Conservation (phyloP, 2,113 vertebrate species). For the Pachycephala philippinensis region DNA sequence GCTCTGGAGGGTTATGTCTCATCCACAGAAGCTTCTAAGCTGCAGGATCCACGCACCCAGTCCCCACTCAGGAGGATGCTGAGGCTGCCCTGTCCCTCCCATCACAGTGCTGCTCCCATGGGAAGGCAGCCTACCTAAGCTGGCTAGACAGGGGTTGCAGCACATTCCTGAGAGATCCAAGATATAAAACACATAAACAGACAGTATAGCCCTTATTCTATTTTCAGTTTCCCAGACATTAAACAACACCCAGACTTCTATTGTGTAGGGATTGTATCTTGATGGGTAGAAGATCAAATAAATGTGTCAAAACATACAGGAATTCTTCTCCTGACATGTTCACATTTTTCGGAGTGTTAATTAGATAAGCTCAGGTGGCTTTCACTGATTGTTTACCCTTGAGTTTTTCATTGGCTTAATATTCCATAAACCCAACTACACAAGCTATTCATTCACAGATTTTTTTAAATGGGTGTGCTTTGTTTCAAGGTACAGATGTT, state of each 20-base stretch:
- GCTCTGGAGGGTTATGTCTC: fast-evolving
- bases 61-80: fast-evolving
- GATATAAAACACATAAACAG: neutral
- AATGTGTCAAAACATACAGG: neutral
- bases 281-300: conserved; percentile 39
- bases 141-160: neutral
- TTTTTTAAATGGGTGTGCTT: conserved; percentile 28
- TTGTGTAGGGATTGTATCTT: neutral
- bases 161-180: neutral
- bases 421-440: neutral
- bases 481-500: conserved; percentile 59
- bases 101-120: fast-evolving
- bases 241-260: neutral
- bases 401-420: neutral
- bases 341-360: neutral
- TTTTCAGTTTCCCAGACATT: neutral
- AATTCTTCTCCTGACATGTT: neutral
- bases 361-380: neutral
- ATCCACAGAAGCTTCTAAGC: neutral
- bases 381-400: neutral
- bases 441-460: neutral
- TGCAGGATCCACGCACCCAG: neutral
- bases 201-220: neutral
- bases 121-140: neutral
- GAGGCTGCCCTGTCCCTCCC: neutral